Base-by-base conservation (phyloP, 1,140 invertebrate species). In the Tetragonula clypearis region DNA sequence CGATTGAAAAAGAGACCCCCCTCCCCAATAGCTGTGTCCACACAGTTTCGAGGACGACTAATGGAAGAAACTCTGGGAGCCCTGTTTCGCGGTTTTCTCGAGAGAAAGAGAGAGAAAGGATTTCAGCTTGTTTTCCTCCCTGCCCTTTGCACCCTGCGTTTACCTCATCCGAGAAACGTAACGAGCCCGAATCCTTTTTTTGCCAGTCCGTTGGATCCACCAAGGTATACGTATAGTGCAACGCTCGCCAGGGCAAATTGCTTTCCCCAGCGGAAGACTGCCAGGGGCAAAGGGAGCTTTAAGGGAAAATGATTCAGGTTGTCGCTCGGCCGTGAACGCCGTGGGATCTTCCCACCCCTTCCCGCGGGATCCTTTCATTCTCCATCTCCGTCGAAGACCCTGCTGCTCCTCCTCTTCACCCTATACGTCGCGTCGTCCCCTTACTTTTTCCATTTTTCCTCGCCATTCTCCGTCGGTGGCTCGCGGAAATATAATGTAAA, bases 221-320 rank as follows among this genome's bases (percentile, higher is more conserved):
- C 82, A 62, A 85, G 74, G 80, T 88, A 85, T 89, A 88, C 79
- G 79, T 86, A 66, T 86, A 66, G 76, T 60, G 72, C 79, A 49
- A 72, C 23, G 60, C 66, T 86, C 62, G 79, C 56, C 65, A 84
- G 87, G 65, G 88, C 82, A 90, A 90, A 90, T 90, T 90, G 88
- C 88, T 90, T 89, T 90, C 82, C 41, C 79, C 65, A 87, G 87
- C 87, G 87, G 87, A 89, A 90, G 85, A 90, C 83, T 88, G 79
- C 81, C 56, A 65, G 84, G 56, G 69, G 87, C 66, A 88, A 90
- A 88, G 88, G 78, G 78, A 90, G 68, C 82, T 90, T 90, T 84
- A 89, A 87, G 81, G 87, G 81, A 88, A 88, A 89, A 90, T 87
- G 87, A 89, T 90, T 90, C 88, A 85, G 60, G 75, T 89, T 88